These are phyloP conservation scores for Sebastes trivittatus DNA, from an alignment of 2,797 vertebrate species.

Conservation along the genomic window DNA sequence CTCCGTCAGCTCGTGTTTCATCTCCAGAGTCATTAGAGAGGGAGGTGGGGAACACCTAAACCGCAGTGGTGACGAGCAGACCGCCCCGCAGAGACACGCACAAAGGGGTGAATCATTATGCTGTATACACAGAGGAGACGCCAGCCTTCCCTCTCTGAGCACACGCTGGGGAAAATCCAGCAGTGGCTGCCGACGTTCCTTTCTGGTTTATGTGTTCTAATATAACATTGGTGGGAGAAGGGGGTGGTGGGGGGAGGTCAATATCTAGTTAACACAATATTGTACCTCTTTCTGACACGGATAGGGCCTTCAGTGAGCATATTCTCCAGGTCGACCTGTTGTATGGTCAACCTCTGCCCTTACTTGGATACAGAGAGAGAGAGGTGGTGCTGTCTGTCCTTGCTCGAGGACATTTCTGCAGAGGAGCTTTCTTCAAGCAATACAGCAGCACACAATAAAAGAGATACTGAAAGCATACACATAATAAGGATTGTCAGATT, in stretches of 20 bases:
- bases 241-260: constrained; percentile 20
- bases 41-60: constrained; percentile 62
- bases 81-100: constrained; percentile 42
- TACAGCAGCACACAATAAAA: constrained; percentile 20
- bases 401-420: constrained; percentile 54
- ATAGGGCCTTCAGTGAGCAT: constrained; percentile 6
- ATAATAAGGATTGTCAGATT: not conserved
- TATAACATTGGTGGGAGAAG: constrained; percentile 28
- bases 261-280: constrained; percentile 65
- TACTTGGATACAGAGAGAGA: not conserved
- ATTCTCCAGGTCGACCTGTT: constrained; percentile 29
- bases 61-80: constrained; percentile 38
- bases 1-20: constrained; percentile 58
- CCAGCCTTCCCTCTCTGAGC: constrained; percentile 35
- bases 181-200: constrained; percentile 35
- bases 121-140: constrained; percentile 45
- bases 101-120: constrained; percentile 58
- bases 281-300: constrained; percentile 21
- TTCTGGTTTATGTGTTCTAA: constrained; percentile 42
- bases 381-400: constrained; percentile 37
- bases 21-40: constrained; percentile 61
- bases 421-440: constrained; percentile 29
- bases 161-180: constrained; percentile 48
- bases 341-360: constrained; percentile 38
- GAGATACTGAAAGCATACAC: not conserved